phyloP scores from a whole-genome alignment of 2,113 vertebrate genomes.

The cattle (Bos taurus) region ARS-UCD2.0 NC_037342.1:68758501-68759000 shows the following conservation, averaged over 20 bases:
- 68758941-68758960: not conserved
- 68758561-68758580: too few relatives aligned
- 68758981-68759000: not conserved
- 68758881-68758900: not conserved
- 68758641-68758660: not conserved
- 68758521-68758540: not conserved
- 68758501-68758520: not conserved
- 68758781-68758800: not conserved
- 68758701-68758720: not conserved
- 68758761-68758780: not conserved
- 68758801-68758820: not conserved
- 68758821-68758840: not conserved
- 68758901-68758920: not conserved
- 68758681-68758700: not conserved
- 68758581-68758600: not conserved
- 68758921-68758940: not conserved
- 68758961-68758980: not conserved
- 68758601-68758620: not conserved
- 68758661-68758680: not conserved
- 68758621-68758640: not conserved
- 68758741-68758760: not conserved
- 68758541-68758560: not conserved
- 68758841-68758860: not conserved
- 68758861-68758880: not conserved
- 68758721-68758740: not conserved